Base-by-base conservation (phyloP, 2,797 vertebrate genomes). In the Cheirogaleus major region DNA sequence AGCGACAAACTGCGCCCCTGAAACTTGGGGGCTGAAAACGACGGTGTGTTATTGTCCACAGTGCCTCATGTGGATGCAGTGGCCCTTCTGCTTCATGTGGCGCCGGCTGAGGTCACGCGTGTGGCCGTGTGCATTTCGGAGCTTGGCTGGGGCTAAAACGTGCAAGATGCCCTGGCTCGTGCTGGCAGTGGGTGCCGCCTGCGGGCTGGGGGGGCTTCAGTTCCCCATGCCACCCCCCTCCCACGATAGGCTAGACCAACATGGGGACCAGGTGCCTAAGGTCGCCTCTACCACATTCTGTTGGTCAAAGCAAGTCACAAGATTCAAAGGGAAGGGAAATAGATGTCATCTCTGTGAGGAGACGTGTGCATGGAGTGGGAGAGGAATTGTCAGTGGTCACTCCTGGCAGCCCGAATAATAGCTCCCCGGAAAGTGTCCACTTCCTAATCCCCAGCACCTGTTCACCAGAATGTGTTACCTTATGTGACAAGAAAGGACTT, bases 321-420 rank as follows among this genome's bases (percentile, higher is more conserved):
- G 61, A 61, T 38, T 92, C 63, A 25, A 8, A 13, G 5, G 35
- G 11, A 17, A 0, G 20, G 14, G n/a, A 76, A 38, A 30, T 2
- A 43, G 50, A 61, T 3, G 1, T 35, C 35, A 5, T 35, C 35
- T 63, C 2, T 5, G 7, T 10, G 43, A 23, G 14, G 4, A n/a
- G 41, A 43, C 2, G 1, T 1, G 23, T 4, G 30, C 43, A 0
- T 38, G 3, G 67, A 50, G 7, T 32, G 5, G 32, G 35, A 7
- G 35, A 35, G 25, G 63, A 38, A 32, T 2, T 35, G 5, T 12
- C 25, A 35, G 61, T 22, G 14, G 65, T 45, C 25, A 4, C 27
- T 52, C 0, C 0, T 11, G 14, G 30, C 48, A 35, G 41, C 43
- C 43, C 22, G 13, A 61, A 13, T 70, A 50, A 38, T 14, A n/a